Evolutionary conservation across 1,140 invertebrate genomes (phyloP), one percentile per base, ranked within the genome.

Genomic region (Bicyclus anynana): DNA sequence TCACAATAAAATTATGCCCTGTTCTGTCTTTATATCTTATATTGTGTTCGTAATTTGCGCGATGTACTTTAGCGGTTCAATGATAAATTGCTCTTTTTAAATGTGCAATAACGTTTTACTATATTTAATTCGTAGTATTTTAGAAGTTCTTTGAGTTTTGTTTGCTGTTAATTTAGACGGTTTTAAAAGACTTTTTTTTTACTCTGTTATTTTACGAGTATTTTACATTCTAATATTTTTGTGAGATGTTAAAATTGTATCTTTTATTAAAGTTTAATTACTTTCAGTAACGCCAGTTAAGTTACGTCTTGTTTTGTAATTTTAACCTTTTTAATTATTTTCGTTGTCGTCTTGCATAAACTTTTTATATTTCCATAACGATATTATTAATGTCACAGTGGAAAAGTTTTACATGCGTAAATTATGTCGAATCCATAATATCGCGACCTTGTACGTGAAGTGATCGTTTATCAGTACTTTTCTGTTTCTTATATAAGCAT

Each of bases 1-100:
- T 65, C 65, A 75, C 69, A 72, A 76, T 80, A 81, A 77, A 80
- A 74, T 71, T 79, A 74, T 72, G 57, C 62, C 69, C 56, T 53
- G 55, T 72, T 75, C 68, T 71, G 64, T 65, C 59, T 67, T 71
- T 65, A 69, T 65, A 62, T 46, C 50, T 60, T 44, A 53, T 56
- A 55, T 29, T 27, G 23, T 26, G 20, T 37, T 27, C 42, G 13
- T 46, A 37, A 44, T 37, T 53, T 35, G 53, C 1, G 47, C 12
- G 29, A 20, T 59, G 35, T 59, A 47, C 42, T 48, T 47, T 21
- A 44, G 55, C 9, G 14, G 9, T 17, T 18, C 21, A 14, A 14
- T 29, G 38, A 27, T 44, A 44, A 27, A 48, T 48, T 17, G 37
- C 37, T 40, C 14, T 40, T 40, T 40, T 40, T 40, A 40, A 16